Evolutionary conservation across 1,140 invertebrate species (phyloP), one percentile per base, ranked within the genome.

Genomic region (Aphaenogaster rudis): DNA sequence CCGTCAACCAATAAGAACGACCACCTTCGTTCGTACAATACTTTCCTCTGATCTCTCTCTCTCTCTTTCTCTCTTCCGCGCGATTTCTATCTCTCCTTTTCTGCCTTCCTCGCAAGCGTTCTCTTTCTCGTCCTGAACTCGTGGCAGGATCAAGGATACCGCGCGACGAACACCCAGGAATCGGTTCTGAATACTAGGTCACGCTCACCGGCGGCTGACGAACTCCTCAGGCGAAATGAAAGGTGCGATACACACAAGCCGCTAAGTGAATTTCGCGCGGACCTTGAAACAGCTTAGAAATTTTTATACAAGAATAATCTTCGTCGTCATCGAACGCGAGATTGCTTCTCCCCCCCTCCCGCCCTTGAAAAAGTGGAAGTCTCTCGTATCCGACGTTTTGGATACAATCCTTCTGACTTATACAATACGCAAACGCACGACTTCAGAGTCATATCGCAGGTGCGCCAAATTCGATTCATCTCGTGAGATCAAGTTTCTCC

Each of bases 1-100:
- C 85, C 90, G 88, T 33, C 84, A 71, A 91, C 90, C 90, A 91
- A 91, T 91, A 50, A 57, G 78, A 90, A 88, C 69, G 76, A 54
- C 17, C 52, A 77, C 69, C 52, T 86, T 72, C 52, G 79, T 85
- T 80, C 54, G 28, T n/a, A 76, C 45, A 42, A 89, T 86, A 87
- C 89, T 90, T 90, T 90, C 76, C 54, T 63, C 61, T 42, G 74
- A 81, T 77, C 59, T 86, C 81, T 74, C 87, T 91, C 17, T 13
- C 6, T 45, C 17, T 54, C 57, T 88, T 48, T 64, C 86, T 82
- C 78, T 50, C 17, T 69, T 11, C n/a, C 66, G n/a, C 42, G 39
- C 59, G 52, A 21, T 21, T 13, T 11, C 33, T 6, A 9, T n/a
- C 50, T 54, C 33, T 3, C 28, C 17, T 36, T n/a, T 21, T 57